A percentile compares a stretch with the other conserved stretches of the same genome.
These are phyloP conservation scores for Dryococelus australis DNA, from an alignment of 2,888 invertebrate species.

Conservation along the genomic window DNA sequence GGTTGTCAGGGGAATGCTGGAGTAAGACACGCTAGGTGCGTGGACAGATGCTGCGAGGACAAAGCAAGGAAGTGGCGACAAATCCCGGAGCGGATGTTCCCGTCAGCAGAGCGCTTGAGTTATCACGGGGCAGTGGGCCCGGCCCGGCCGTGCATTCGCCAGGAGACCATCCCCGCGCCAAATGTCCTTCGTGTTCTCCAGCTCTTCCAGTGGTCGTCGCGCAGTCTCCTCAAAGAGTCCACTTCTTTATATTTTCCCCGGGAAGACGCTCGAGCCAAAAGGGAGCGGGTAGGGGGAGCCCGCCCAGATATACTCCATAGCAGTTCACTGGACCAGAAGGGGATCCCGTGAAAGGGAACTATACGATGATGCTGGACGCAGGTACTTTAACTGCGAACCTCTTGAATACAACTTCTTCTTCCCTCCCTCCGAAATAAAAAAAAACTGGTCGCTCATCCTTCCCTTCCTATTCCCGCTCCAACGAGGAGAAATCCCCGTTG, in stretches of 20 bases:
- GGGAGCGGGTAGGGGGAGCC: background rate
- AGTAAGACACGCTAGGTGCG: no score
- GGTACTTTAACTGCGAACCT: constrained; percentile 16
- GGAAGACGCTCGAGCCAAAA: background rate
- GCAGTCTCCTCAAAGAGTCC: background rate
- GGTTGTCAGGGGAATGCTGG: no score
- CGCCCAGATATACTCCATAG: constrained; percentile 8
- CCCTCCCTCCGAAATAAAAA: background rate
- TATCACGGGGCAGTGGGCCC: background rate
- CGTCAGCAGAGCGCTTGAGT: background rate
- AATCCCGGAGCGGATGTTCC: no score
- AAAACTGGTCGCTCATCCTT: background rate
- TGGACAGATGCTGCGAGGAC: no score
- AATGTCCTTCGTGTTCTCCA: background rate
- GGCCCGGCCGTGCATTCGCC: background rate
- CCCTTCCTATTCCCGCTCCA: background rate
- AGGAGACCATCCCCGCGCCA: background rate
- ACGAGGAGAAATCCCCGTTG: background rate
- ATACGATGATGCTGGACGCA: constrained; percentile 7
- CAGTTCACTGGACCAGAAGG: constrained; percentile 3
- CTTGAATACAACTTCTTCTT: background rate
- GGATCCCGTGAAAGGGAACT: constrained; percentile 6
- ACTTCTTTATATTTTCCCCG: background rate
- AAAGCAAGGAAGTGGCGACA: no score
- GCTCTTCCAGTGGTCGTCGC: background rate